Conservation (phyloP, 1,140 invertebrate genomes). For the Lamellibrachia luymesi region DNA sequence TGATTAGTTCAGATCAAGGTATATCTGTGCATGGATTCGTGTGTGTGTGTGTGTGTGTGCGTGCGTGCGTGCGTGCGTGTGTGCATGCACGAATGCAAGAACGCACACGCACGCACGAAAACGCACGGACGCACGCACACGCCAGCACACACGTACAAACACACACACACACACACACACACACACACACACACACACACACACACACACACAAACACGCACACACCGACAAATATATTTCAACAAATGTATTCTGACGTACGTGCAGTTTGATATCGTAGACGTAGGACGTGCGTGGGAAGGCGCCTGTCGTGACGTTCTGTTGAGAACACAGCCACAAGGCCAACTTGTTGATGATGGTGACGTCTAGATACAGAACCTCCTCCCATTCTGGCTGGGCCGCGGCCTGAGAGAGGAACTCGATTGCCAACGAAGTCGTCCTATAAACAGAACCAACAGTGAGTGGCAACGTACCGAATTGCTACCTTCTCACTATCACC, state of each 20-base stretch:
- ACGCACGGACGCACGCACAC: constrained; percentile 19
- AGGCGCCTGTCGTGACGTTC: constrained; percentile 48
- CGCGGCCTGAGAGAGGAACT: constrained; percentile 42
- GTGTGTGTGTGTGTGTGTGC: no score
- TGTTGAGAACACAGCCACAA: constrained; percentile 46
- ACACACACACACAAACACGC: background rate
- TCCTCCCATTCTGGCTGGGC: constrained; percentile 49
- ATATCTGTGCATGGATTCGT: background rate
- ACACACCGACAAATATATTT: background rate
- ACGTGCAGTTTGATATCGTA: constrained; percentile 48
- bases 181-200: constrained; percentile 18
- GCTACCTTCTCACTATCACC: background rate
- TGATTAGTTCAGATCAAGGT: background rate
- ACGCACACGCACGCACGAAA: constrained; percentile 16
- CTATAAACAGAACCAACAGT: background rate
- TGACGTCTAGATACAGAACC: constrained; percentile 50
- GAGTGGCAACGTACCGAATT: background rate
- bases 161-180: constrained; percentile 15
- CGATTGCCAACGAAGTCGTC: constrained; percentile 55
- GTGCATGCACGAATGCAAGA: background rate
- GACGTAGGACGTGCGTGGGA: constrained; percentile 32
- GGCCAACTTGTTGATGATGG: constrained; percentile 48
- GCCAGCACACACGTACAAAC: constrained; percentile 15
- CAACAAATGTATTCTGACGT: background rate
- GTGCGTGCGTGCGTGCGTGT: no score